phyloP scores from a whole-genome alignment of 2,888 invertebrate species.

The Caenorhabditis becei region DNA sequence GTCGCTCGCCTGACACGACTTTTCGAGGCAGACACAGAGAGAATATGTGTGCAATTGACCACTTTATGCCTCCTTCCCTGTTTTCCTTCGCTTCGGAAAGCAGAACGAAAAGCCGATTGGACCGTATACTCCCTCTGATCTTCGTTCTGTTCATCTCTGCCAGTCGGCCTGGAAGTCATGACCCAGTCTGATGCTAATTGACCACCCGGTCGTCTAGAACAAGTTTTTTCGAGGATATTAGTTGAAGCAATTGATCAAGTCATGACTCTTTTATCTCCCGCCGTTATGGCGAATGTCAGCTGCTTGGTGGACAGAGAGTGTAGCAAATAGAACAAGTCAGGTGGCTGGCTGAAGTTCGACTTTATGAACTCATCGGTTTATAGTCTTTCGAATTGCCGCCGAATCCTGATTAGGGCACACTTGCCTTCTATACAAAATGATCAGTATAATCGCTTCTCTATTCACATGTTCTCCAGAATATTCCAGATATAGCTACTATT shows the following conservation, averaged over 20 bases:
- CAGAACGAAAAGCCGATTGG: not conserved
- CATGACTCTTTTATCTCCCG: not conserved
- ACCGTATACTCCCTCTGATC: conserved; percentile 18
- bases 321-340: not conserved
- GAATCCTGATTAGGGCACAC: too few species aligned
- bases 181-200: not conserved
- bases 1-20: conserved; percentile 31
- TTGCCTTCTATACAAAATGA: too few species aligned
- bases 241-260: too few species aligned
- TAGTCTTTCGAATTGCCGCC: too few species aligned
- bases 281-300: not conserved
- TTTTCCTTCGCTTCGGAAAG: not conserved
- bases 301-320: too few species aligned
- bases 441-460: too few species aligned
- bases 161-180: too few species aligned
- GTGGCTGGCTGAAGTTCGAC: not conserved
- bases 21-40: conserved; percentile 28
- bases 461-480: not conserved
- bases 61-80: conserved; percentile 11
- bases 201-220: not conserved
- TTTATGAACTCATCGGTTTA: too few species aligned
- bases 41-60: conserved; percentile 32
- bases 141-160: not conserved
- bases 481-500: not conserved
- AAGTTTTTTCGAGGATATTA: too few species aligned